A percentile compares a stretch with the other conserved stretches of the same genome.
These are phyloP conservation scores for Tichodroma muraria DNA, from an alignment of 2,113 vertebrate genomes.

Conservation along the genomic window DNA sequence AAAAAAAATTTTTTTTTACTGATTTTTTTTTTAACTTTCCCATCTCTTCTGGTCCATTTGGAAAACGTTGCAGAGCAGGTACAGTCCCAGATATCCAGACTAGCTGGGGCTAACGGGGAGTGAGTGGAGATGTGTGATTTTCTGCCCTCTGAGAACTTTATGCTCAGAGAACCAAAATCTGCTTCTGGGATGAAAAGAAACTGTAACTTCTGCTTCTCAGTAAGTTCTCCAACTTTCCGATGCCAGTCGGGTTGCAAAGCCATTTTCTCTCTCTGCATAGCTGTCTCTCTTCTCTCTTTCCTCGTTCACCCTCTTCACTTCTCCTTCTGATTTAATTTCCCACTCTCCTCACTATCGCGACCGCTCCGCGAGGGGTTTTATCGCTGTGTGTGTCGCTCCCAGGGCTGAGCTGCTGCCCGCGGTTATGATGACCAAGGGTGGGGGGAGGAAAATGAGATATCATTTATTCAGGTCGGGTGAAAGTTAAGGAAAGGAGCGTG, in stretches of 20 bases:
- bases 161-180: constrained; percentile 42
- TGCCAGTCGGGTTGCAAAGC: constrained; percentile 24
- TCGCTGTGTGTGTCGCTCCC: not conserved
- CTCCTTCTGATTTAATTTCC: constrained; percentile 28
- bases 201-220: constrained; percentile 66
- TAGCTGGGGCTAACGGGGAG: constrained; percentile 58
- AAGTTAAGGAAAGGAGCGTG: constrained; percentile 11
- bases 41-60: constrained; percentile 59
- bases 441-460: not conserved
- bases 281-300: not conserved
- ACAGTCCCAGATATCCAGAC: constrained; percentile 55
- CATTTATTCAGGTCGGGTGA: not conserved
- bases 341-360: not conserved
- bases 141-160: constrained; percentile 45
- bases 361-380: not conserved
- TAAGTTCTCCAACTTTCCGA: constrained; percentile 70
- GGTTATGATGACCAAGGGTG: not conserved
- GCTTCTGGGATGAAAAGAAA: constrained; percentile 65
- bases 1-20: not conserved
- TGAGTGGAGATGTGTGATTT: constrained; percentile 35
- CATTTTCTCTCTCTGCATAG: constrained; percentile 19
- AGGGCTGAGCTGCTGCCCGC: not conserved
- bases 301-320: not conserved
- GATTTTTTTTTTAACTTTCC: constrained; percentile 16
- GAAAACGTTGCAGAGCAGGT: constrained; percentile 66